These are phyloP conservation scores for Calyptomena viridis DNA, from an alignment of 2,113 vertebrate genomes.

Conservation along the genomic window DNA sequence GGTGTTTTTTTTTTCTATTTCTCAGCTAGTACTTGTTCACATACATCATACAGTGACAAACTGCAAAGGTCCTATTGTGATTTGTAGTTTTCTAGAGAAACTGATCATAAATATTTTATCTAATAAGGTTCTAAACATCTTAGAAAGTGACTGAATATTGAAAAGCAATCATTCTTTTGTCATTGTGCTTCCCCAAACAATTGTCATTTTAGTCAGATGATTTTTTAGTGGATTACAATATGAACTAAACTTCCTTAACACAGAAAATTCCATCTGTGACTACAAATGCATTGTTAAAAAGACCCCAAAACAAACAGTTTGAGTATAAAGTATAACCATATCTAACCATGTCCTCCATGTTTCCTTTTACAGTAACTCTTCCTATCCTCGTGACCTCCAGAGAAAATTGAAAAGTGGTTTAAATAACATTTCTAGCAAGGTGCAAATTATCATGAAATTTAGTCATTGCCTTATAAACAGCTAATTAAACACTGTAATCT, in stretches of 20 bases:
- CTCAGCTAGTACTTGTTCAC: background rate
- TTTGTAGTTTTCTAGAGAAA: background rate
- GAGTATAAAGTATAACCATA: background rate
- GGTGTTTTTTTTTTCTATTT: background rate
- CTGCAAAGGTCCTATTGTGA: background rate
- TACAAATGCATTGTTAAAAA: background rate
- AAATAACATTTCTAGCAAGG: no score
- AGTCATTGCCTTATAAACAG: background rate
- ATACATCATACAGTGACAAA: background rate
- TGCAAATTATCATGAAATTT: background rate
- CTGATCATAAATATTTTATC: background rate
- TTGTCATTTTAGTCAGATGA: background rate
- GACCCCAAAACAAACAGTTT: background rate
- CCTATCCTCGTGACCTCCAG: background rate
- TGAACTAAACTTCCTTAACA: background rate
- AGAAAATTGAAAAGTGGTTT: background rate
- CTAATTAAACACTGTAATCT: background rate
- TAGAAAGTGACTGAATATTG: background rate
- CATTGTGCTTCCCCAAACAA: background rate
- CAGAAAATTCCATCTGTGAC: background rate
- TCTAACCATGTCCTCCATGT: background rate
- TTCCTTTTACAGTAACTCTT: background rate
- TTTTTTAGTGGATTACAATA: background rate
- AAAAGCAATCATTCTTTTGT: background rate
- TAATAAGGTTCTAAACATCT: background rate